These are phyloP conservation scores for Agrypnia vestita DNA, from an alignment of 1,140 invertebrate genomes.

Conservation along the genomic window DNA sequence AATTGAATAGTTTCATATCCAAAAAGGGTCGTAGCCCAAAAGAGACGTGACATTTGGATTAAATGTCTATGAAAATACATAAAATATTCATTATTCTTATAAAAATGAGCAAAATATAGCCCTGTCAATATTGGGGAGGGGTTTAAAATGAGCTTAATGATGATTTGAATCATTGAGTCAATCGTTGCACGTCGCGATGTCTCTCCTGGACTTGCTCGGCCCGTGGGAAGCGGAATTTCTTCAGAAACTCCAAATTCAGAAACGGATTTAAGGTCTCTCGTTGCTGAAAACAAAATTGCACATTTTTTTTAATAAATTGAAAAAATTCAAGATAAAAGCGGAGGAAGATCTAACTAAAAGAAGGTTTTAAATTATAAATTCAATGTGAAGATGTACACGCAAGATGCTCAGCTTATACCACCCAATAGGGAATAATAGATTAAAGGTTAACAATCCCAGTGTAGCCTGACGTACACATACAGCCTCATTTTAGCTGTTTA, in stretches of 20 bases:
- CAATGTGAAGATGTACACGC: too few species aligned
- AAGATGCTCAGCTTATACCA: too few species aligned
- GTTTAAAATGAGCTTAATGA: slow-evolving; percentile 36
- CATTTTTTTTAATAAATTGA: too few species aligned
- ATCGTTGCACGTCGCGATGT: slow-evolving; percentile 15
- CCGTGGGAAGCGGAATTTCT: background rate
- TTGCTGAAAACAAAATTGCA: slow-evolving; percentile 44
- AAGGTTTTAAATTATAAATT: too few species aligned
- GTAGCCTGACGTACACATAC: too few species aligned
- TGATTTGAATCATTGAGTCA: slow-evolving; percentile 17
- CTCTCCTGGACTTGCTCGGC: background rate
- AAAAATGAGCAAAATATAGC: slow-evolving; percentile 48
- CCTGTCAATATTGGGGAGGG: slow-evolving; percentile 37
- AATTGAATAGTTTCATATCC: slow-evolving; percentile 25
- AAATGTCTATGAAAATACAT: slow-evolving; percentile 39
- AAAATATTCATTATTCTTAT: slow-evolving; percentile 43
- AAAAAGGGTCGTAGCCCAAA: background rate
- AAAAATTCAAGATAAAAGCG: too few species aligned
- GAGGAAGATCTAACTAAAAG: too few species aligned
- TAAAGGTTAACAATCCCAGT: too few species aligned
- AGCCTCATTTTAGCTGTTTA: too few species aligned
- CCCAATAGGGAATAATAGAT: too few species aligned
- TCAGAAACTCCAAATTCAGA: background rate
- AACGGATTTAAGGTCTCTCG: slow-evolving; percentile 48
- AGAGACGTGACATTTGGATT: slow-evolving; percentile 19